Percentiles rank a stretch among this genome's conserved stretches.
Evolutionary conservation across 2,113 vertebrate genomes (phyloP).

Genomic region (Equus quagga): DNA sequence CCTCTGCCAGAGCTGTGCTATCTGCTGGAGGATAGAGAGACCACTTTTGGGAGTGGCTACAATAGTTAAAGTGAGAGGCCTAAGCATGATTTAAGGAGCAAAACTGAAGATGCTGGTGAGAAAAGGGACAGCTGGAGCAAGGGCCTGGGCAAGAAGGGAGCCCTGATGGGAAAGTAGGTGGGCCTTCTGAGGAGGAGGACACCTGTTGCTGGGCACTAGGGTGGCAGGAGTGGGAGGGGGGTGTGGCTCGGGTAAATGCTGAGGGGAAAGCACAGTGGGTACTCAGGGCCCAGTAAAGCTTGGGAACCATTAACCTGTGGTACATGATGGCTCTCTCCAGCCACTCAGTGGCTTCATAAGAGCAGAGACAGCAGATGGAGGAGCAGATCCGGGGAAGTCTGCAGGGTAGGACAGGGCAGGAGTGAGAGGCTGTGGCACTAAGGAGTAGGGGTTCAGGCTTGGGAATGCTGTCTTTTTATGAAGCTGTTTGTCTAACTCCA

Average conservation of each 20-base stretch:
- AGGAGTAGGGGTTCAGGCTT: neutral
- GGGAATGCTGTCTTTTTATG: neutral
- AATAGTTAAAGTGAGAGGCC: neutral
- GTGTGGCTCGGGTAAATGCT: fast-evolving
- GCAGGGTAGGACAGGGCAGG: neutral
- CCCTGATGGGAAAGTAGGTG: neutral
- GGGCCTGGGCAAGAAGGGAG: neutral
- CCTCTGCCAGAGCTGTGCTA: neutral
- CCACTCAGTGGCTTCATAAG: neutral
- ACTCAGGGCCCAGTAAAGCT: neutral
- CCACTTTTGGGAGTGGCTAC: neutral
- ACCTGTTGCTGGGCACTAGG: neutral
- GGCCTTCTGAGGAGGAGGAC: neutral
- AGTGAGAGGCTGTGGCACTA: neutral
- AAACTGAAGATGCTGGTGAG: neutral
- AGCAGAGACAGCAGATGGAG: neutral
- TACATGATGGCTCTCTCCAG: fast-evolving
- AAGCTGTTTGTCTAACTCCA: conserved; percentile 64
- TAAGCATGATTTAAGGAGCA: neutral
- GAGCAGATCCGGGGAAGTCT: neutral
- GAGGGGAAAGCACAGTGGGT: neutral
- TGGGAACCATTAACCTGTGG: neutral
- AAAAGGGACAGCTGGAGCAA: neutral
- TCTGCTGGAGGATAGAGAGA: neutral
- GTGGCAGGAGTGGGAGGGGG: neutral